Percentiles rank a stretch among this genome's conserved stretches.
phyloP scores from a whole-genome alignment of 2,888 invertebrate genomes.

The Clanis bilineata region DNA sequence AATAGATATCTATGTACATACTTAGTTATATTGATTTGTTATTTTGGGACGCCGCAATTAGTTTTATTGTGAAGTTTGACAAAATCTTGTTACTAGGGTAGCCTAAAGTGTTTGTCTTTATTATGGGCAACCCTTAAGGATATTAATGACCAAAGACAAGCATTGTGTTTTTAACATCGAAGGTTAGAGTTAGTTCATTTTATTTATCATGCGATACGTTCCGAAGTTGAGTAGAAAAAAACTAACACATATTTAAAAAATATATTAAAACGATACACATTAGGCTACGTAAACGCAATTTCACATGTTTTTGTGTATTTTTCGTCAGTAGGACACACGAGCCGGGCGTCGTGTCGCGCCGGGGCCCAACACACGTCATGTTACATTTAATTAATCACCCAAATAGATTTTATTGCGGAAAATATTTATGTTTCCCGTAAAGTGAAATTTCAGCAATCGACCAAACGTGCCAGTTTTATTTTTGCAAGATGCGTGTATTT shows the following conservation, averaged over 20 bases:
- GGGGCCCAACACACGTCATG: constrained; percentile 43
- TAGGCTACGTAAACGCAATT: constrained; percentile 32
- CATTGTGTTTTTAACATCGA: no score
- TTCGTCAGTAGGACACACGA: constrained; percentile 27
- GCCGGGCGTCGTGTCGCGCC: constrained; percentile 14
- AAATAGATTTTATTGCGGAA: constrained; percentile 71
- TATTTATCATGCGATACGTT: neutral
- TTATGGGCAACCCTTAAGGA: no score
- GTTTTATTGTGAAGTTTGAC: no score
- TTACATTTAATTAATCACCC: constrained; percentile 64
- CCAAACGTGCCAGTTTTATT: constrained; percentile 45
- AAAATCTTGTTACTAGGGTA: no score
- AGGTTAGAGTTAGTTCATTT: no score
- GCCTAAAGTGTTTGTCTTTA: no score
- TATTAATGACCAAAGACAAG: no score
- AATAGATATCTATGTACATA: no score
- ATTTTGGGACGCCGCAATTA: no score
- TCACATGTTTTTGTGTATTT: constrained; percentile 38
- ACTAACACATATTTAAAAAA: constrained; percentile 27
- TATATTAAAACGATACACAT: constrained; percentile 39
- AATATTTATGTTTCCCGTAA: constrained; percentile 66
- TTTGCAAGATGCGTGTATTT: constrained; percentile 27
- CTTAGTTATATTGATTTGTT: no score
- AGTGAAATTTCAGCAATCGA: constrained; percentile 46
- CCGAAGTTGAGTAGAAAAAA: neutral